Conservation (phyloP, 2,888 invertebrate species). For the Ophioninae sp. region DNA sequence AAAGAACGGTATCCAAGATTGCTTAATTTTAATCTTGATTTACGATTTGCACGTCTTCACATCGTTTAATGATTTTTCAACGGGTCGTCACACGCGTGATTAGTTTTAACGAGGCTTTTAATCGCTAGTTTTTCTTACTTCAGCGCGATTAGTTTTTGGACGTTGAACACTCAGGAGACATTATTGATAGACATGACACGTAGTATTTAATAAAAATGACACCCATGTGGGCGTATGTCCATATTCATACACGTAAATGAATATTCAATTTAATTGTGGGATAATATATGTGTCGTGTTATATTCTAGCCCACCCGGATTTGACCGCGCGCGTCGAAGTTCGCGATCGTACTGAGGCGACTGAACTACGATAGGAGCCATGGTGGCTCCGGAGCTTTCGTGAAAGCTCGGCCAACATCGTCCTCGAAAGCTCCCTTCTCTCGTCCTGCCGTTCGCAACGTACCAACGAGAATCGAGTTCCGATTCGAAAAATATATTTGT, state of each 20-base stretch:
- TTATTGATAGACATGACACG: not conserved
- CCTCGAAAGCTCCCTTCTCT: conserved; percentile 16
- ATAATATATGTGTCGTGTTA: conserved; percentile 1
- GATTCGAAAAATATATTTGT: conserved; percentile 24
- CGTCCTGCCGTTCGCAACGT: conserved; percentile 19
- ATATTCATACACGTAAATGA: not conserved
- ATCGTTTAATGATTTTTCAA: conserved; percentile 8
- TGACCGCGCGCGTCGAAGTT: conserved; percentile 74
- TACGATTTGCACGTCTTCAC: conserved; percentile 7
- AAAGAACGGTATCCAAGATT: not conserved
- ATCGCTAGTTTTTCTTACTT: conserved; percentile 37
- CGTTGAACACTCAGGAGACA: conserved; percentile 32
- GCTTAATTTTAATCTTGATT: not conserved
- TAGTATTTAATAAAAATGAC: not conserved
- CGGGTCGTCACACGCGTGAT: conserved; percentile 15
- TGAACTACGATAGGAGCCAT: conserved; percentile 70
- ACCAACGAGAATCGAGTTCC: conserved; percentile 25
- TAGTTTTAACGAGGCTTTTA: conserved; percentile 3
- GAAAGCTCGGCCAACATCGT: conserved; percentile 73
- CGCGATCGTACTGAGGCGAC: conserved; percentile 76
- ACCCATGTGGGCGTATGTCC: not conserved
- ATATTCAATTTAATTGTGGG: not conserved
- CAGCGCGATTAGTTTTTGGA: conserved; percentile 41
- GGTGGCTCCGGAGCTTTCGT: conserved; percentile 67
- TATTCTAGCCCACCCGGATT: conserved; percentile 38